phyloP scores from a whole-genome alignment of 53 echinoderm and acorn worm genomes.

The Patiria pectinifera region DNA sequence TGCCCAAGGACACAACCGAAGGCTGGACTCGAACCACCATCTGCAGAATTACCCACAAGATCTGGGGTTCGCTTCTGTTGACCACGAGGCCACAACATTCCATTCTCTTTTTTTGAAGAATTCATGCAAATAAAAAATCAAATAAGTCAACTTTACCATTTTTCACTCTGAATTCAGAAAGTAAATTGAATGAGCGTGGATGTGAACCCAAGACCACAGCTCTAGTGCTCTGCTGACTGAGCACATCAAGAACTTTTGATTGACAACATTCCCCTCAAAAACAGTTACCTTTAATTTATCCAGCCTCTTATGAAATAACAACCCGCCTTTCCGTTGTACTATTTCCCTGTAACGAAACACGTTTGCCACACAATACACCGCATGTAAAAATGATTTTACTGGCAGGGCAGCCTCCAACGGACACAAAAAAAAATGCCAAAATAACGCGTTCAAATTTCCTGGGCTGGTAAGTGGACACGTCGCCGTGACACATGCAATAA shows the following conservation, averaged over 20 bases:
- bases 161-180: too few species aligned
- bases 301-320: not conserved
- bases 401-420: not conserved
- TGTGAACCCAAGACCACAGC: too few species aligned
- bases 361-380: not conserved
- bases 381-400: not conserved
- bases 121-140: too few species aligned
- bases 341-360: not conserved
- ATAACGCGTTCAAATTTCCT: not conserved
- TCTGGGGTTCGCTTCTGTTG: too few species aligned
- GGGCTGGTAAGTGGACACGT: not conserved
- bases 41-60: too few species aligned
- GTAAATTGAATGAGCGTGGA: too few species aligned
- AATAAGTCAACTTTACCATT: too few species aligned
- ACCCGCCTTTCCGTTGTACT: not conserved
- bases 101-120: too few species aligned
- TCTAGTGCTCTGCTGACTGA: not conserved
- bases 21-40: too few species aligned
- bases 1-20: too few species aligned
- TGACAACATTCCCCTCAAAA: not conserved
- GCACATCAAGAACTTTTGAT: not conserved
- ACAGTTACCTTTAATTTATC: not conserved
- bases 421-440: not conserved
- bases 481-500: constrained; percentile 7
- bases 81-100: too few species aligned